phyloP scores from a whole-genome alignment of 2,797 vertebrate species.

The Pipistrellus pipistrellus region DNA sequence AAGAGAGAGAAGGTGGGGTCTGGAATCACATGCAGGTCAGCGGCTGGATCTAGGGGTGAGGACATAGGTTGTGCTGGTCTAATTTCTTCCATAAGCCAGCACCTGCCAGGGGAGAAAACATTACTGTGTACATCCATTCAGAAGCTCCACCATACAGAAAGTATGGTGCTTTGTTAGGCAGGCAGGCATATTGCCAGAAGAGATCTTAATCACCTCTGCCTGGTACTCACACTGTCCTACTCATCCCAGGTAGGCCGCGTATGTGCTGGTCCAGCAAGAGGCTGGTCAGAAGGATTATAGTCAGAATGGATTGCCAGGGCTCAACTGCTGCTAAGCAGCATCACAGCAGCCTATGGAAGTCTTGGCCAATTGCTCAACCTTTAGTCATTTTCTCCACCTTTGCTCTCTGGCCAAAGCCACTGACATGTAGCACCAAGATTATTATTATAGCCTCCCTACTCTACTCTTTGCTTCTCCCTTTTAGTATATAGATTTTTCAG shows the following conservation, averaged over 20 bases:
- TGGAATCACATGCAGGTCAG: neutral
- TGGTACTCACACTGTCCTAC: neutral
- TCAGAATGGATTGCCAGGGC: neutral
- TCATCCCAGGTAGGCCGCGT: neutral
- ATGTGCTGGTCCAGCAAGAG: too few relatives aligned
- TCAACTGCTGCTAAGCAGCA: neutral
- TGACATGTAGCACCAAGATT: neutral
- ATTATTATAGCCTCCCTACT: neutral
- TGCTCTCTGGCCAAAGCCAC: neutral
- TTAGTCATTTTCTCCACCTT: neutral
- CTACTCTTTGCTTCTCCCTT: neutral
- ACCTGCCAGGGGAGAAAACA: neutral
- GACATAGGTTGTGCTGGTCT: neutral
- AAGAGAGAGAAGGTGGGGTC: neutral
- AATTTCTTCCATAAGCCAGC: neutral
- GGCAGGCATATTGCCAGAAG: neutral
- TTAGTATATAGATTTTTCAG: neutral
- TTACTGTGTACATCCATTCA: neutral
- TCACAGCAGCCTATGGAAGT: neutral
- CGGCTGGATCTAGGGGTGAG: neutral
- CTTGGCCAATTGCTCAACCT: neutral
- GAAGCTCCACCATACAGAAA: neutral
- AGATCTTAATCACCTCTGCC: neutral
- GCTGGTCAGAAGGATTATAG: too few relatives aligned
- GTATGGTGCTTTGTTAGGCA: neutral